Percentiles rank a stretch among this genome's conserved stretches.
Conservation (phyloP, 2,888 invertebrate genomes). For the Flexamia atlantica region DNA sequence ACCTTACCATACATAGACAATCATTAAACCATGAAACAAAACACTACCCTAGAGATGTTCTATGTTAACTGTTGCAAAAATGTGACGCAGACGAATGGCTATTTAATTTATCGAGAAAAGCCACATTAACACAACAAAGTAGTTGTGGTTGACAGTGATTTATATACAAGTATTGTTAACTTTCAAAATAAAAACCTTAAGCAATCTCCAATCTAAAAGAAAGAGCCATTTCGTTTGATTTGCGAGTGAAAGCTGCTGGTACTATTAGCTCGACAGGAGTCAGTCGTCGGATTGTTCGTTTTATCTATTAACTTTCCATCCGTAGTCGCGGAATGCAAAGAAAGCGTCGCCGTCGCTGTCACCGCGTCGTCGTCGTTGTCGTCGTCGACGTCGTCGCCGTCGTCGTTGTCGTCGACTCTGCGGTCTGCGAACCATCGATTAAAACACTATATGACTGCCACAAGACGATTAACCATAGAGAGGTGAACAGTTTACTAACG, state of each 20-base stretch:
- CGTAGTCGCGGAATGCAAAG: background rate
- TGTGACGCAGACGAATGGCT: no score
- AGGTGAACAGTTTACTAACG: no score
- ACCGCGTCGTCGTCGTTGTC: no score
- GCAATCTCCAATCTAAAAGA: background rate
- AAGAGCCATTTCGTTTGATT: constrained; percentile 26
- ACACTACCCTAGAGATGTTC: no score
- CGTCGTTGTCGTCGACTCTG: background rate
- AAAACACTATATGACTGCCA: background rate
- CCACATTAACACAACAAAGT: background rate
- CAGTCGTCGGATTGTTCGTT: constrained; percentile 26
- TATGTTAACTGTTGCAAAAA: no score
- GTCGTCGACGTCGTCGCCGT: background rate
- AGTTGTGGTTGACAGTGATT: background rate
- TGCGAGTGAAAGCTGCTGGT: constrained; percentile 5
- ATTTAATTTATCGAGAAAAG: no score
- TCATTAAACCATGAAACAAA: no score
- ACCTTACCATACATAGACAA: no score
- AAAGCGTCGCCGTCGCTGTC: background rate
- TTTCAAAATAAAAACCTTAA: background rate
- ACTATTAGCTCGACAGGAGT: constrained; percentile 25
- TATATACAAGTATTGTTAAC: background rate
- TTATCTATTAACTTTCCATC: constrained; percentile 38
- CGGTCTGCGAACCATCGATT: background rate
- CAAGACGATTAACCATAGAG: background rate